Evolutionary conservation across 2,888 invertebrate species (phyloP).

Genomic region (Candidula unifasciata): DNA sequence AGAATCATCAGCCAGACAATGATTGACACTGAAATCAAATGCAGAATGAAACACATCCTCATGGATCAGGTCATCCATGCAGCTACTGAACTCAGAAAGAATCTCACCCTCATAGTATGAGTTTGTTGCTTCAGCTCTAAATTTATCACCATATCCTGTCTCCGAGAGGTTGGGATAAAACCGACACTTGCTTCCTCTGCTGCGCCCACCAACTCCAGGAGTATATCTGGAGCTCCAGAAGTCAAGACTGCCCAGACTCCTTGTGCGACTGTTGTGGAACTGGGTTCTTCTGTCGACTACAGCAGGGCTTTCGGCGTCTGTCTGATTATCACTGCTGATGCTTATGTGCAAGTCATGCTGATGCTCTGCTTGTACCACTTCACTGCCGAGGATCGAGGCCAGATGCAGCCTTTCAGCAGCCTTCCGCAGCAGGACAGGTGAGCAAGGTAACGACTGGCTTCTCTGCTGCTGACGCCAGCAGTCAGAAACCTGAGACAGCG

Average conservation of each 20-base stretch:
- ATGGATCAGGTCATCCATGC: neutral
- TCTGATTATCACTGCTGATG: conserved; percentile 10
- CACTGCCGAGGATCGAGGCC: conserved; percentile 69
- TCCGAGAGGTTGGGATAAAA: neutral
- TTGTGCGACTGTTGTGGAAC: conserved; percentile 39
- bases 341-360: neutral
- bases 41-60: neutral
- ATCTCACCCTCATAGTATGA: conserved; percentile 10
- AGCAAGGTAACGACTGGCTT: conserved; percentile 74
- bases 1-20: neutral
- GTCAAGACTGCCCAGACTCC: conserved; percentile 46
- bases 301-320: neutral
- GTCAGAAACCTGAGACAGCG: neutral
- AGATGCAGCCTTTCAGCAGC: conserved; percentile 71
- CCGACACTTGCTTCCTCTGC: neutral
- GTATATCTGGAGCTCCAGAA: conserved; percentile 27
- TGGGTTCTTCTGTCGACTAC: neutral
- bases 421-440: conserved; percentile 69
- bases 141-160: conserved; percentile 26
- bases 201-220: neutral
- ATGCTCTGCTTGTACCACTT: conserved; percentile 54
- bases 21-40: neutral
- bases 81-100: neutral
- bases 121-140: neutral
- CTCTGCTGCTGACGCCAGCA: conserved; percentile 52